These are phyloP conservation scores for Blastomussa wellsi DNA, from an alignment of 92 coral and sea anemone genomes.

Conservation along the genomic window DNA sequence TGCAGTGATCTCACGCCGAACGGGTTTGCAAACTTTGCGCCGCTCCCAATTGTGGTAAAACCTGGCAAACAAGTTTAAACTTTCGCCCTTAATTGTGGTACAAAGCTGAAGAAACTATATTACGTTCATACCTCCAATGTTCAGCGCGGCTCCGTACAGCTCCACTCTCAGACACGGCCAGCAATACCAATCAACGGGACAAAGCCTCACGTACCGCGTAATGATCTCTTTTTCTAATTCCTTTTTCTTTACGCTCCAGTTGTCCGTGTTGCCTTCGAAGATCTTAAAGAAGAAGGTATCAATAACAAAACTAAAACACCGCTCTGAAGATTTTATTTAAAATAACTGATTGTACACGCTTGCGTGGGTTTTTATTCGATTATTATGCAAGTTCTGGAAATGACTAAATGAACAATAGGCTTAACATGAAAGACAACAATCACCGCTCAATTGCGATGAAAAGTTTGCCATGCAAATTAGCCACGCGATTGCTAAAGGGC, in stretches of 20 bases:
- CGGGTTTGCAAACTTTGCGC: too few relatives aligned
- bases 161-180: constrained; percentile 89
- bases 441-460: too few relatives aligned
- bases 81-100: neutral
- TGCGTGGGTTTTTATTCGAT: neutral
- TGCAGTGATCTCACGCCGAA: too few relatives aligned
- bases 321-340: neutral
- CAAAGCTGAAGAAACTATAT: neutral
- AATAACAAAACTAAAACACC: neutral
- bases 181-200: constrained; percentile 85
- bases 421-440: neutral
- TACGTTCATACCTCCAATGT: constrained; percentile 32
- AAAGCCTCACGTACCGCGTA: constrained; percentile 69
- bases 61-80: neutral
- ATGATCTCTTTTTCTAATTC: constrained; percentile 61
- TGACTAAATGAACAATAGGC: constrained; percentile 20
- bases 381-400: neutral
- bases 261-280: constrained; percentile 72
- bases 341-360: neutral
- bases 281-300: constrained; percentile 40
- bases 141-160: constrained; percentile 66
- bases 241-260: constrained; percentile 52
- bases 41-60: too few relatives aligned
- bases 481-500: constrained; percentile 13
- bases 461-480: constrained; percentile 13